A percentile compares a stretch with the other conserved stretches of the same genome.
phyloP scores from a whole-genome alignment of 2,797 vertebrate species.

The Sebastes umbrosus region DNA sequence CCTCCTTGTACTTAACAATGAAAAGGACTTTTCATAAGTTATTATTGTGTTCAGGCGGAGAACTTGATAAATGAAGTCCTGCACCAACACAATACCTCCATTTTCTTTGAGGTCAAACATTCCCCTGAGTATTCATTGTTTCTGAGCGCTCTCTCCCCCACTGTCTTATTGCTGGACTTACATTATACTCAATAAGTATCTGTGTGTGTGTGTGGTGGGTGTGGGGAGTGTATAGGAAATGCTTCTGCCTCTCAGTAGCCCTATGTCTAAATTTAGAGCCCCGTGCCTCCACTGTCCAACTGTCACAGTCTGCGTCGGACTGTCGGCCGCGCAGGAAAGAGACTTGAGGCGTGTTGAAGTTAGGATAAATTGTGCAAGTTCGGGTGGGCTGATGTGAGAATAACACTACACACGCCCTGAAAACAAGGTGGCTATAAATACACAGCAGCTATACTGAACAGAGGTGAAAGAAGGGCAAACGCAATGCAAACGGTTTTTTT shows the following conservation, averaged over 20 bases:
- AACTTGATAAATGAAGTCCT: constrained; percentile 42
- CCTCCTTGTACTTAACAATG: neutral
- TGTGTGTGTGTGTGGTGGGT: constrained; percentile 23
- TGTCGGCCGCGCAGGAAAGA: constrained; percentile 68
- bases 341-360: constrained; percentile 55
- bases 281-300: constrained; percentile 40
- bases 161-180: constrained; percentile 45
- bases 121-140: constrained; percentile 75
- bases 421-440: constrained; percentile 58
- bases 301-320: constrained; percentile 52
- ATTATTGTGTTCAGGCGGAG: constrained; percentile 23
- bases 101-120: constrained; percentile 58
- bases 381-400: constrained; percentile 29
- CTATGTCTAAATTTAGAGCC: constrained; percentile 76
- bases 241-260: constrained; percentile 53
- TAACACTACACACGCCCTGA: constrained; percentile 24
- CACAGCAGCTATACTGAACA: neutral
- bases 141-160: constrained; percentile 31
- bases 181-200: constrained; percentile 20
- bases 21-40: constrained; percentile 18
- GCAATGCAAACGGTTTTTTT: neutral
- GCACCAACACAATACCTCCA: constrained; percentile 54
- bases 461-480: constrained; percentile 22
- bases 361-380: constrained; percentile 12
- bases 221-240: constrained; percentile 73